Conservation (phyloP, 2,888 invertebrate genomes). For the Sinotaia quadrata region DNA sequence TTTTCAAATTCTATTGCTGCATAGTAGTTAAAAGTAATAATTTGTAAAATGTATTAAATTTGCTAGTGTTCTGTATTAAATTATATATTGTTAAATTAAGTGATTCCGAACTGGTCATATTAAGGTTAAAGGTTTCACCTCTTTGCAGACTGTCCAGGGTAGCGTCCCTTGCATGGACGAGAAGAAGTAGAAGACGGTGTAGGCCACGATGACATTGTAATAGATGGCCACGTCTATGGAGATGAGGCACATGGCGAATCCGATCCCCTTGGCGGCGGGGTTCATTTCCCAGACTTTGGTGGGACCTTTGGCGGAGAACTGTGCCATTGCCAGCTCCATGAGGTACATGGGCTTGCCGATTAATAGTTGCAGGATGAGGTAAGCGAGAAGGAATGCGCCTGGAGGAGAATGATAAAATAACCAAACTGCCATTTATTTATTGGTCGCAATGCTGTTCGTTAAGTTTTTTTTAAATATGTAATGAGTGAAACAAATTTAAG, state of each 20-base stretch:
- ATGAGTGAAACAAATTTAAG: too few relatives aligned
- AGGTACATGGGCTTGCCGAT: slow-evolving; percentile 67
- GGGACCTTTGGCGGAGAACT: slow-evolving; percentile 61
- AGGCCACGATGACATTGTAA: slow-evolving; percentile 97
- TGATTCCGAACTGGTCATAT: too few relatives aligned
- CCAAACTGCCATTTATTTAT: too few relatives aligned
- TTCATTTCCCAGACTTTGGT: slow-evolving; percentile 64
- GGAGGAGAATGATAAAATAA: too few relatives aligned
- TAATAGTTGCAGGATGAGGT: slow-evolving; percentile 60
- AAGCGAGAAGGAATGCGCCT: slow-evolving; percentile 66
- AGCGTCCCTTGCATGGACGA: slow-evolving; percentile 89
- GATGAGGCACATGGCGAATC: slow-evolving; percentile 91
- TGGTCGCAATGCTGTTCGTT: too few relatives aligned
- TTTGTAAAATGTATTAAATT: too few relatives aligned
- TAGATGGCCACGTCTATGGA: slow-evolving; percentile 94
- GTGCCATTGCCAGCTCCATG: slow-evolving; percentile 65
- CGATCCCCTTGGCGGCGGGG: slow-evolving; percentile 75
- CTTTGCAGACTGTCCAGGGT: slow-evolving; percentile 90
- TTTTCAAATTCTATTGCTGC: too few relatives aligned
- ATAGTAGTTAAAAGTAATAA: too few relatives aligned
- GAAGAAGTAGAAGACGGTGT: slow-evolving; percentile 95
- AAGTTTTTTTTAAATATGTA: too few relatives aligned
- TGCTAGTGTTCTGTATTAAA: too few relatives aligned
- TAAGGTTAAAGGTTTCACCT: too few relatives aligned
- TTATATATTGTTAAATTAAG: too few relatives aligned